phyloP scores from a whole-genome alignment of 2,888 invertebrate species.

The Aphidoletes aphidimyza region DNA sequence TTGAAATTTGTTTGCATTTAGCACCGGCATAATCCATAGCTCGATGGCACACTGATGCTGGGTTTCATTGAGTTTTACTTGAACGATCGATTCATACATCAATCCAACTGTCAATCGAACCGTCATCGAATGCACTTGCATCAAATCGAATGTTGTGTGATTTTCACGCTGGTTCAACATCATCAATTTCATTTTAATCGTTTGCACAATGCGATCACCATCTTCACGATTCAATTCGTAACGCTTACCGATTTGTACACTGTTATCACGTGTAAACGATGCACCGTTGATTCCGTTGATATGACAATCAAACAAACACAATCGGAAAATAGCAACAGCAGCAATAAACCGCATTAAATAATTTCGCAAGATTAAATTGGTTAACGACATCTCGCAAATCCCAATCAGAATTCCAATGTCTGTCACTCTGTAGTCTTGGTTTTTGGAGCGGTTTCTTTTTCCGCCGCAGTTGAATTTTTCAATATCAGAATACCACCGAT shows the following conservation, averaged over 20 bases:
- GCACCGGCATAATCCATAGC: background rate
- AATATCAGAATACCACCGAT: no score
- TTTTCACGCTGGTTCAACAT: constrained; percentile 9
- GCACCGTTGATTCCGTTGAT: background rate
- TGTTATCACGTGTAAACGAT: background rate
- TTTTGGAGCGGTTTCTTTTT: no score
- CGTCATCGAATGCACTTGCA: constrained; percentile 20
- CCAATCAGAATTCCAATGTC: no score
- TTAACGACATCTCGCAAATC: background rate
- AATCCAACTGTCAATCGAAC: constrained; percentile 1
- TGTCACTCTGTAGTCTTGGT: no score
- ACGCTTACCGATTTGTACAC: background rate
- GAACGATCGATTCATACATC: background rate
- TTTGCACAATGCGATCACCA: background rate
- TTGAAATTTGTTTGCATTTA: constrained; percentile 36
- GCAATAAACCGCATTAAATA: background rate
- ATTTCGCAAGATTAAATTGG: background rate
- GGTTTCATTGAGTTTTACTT: background rate
- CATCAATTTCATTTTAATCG: constrained; percentile 31
- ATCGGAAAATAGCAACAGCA: background rate
- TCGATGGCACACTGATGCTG: background rate
- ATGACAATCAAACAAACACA: background rate
- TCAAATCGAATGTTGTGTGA: background rate
- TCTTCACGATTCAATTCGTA: background rate
- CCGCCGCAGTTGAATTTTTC: no score